These are phyloP conservation scores for Cydia pomonella DNA, from an alignment of 1,140 invertebrate genomes.

Conservation along the genomic window DNA sequence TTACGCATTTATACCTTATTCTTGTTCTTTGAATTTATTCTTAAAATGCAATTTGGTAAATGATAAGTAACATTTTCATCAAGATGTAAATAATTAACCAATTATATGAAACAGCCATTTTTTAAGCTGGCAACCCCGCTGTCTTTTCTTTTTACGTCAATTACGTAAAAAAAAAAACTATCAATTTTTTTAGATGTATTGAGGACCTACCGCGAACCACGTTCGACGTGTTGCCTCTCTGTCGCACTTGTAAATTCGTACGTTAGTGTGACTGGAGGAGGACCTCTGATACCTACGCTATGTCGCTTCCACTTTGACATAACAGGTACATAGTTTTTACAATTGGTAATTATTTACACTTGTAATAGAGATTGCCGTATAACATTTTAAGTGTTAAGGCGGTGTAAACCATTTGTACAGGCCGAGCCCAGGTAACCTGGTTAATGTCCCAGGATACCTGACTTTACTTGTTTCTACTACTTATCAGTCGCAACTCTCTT, in stretches of 20 bases:
- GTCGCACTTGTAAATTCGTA: too few relatives aligned
- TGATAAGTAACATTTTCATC: constrained; percentile 7
- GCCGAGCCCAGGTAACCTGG: constrained; percentile 51
- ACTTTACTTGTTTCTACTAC: constrained; percentile 66
- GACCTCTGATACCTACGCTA: too few relatives aligned
- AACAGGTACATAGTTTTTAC: too few relatives aligned
- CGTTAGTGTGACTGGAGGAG: too few relatives aligned
- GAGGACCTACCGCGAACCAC: too few relatives aligned
- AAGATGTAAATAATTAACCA: constrained; percentile 10
- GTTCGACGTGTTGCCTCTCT: too few relatives aligned
- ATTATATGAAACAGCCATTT: not conserved
- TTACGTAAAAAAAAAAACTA: too few relatives aligned
- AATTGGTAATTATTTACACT: constrained; percentile 42
- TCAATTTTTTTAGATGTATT: too few relatives aligned
- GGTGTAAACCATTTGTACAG: constrained; percentile 77
- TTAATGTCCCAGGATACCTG: constrained; percentile 41
- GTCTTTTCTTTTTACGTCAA: not conserved
- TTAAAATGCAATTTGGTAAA: not conserved
- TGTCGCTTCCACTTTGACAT: not conserved
- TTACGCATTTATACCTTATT: not conserved
- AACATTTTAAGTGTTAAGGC: constrained; percentile 74
- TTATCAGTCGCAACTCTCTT: constrained; percentile 78
- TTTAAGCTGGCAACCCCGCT: not conserved
- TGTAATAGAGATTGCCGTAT: constrained; percentile 65
- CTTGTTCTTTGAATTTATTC: not conserved